Conservation (phyloP, 2,797 vertebrate genomes). For the Parauchenoglanis ngamensis region DNA sequence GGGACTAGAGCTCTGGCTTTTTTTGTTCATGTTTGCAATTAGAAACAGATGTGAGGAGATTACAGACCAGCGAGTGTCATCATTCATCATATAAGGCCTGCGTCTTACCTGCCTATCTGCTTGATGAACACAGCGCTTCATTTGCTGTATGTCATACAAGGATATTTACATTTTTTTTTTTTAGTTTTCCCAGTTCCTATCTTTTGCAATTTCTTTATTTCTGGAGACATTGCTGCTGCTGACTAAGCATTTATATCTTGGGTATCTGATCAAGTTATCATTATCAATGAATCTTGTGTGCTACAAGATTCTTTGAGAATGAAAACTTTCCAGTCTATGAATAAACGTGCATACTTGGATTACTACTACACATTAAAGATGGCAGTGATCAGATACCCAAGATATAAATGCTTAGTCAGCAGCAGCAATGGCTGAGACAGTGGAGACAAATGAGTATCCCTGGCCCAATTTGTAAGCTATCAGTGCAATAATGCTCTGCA, state of each 20-base stretch:
- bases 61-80: conserved; percentile 71
- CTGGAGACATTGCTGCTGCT: neutral
- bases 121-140: conserved; percentile 52
- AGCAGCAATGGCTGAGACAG: neutral
- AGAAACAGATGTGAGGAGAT: conserved; percentile 79
- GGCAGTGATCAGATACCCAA: neutral
- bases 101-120: conserved; percentile 28
- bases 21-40: conserved; percentile 75
- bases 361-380: neutral
- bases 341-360: neutral
- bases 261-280: neutral
- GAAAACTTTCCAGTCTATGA: neutral
- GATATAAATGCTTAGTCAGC: neutral
- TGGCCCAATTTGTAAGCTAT: neutral
- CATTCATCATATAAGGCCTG: conserved; percentile 64
- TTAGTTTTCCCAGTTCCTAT: neutral
- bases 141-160: neutral
- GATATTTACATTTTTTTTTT: neutral
- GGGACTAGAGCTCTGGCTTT: conserved; percentile 73
- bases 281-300: too few species aligned
- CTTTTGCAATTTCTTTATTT: neutral
- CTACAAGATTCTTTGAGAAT: neutral
- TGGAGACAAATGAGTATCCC: neutral
- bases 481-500: neutral
- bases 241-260: neutral